Evolutionary conservation across 2,888 invertebrate species (phyloP), one percentile per base, ranked within the genome.

Genomic region (Trimorus sp.): DNA sequence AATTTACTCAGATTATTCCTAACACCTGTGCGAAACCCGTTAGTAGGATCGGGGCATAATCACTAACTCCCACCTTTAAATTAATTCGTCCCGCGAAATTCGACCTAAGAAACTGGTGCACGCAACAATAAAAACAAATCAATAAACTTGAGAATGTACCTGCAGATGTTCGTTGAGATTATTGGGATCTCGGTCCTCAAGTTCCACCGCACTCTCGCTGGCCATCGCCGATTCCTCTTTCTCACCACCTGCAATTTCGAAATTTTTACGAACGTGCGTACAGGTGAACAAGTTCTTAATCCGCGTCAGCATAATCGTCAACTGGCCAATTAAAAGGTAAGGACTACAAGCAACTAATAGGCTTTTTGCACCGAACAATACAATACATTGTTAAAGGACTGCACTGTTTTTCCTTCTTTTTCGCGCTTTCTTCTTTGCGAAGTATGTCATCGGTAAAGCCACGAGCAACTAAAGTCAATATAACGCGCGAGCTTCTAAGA

Each of bases 181-280:
- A 86, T 95, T 95, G 0, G 96, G 96, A 88, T 96, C 96, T 82
- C 96, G 91, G 86, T 95, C 95, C 86, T 95, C 95, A 78, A 95
- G 91, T 65, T 94, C 93, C 54, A 93, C 92, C 7, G 90, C 90
- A 51, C 92, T 91, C 66, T 90, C 93, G 51, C 92, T 92, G 42
- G 84, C 93, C 84, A 86, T 87, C 49, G 90, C 90, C 45, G 91
- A 91, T 54, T 86, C 89, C n/a, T 89, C 85, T 83, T 91, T 91
- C 49, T 90, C 89, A 89, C 90, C 90, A 77, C 87, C 89, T 88
- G 89, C 85, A 87, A 89, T 69, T 54, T 84, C 75, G 38, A 89
- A 86, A 83, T 86, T 86, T 15, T 82, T 76, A 68, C 87, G 86
- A 56, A 86, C 85, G 37, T 82, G 83, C 38, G 85, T 38, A 62